Base-by-base conservation (phyloP, 2,888 invertebrate genomes). In the Euzophera pinguis region DNA sequence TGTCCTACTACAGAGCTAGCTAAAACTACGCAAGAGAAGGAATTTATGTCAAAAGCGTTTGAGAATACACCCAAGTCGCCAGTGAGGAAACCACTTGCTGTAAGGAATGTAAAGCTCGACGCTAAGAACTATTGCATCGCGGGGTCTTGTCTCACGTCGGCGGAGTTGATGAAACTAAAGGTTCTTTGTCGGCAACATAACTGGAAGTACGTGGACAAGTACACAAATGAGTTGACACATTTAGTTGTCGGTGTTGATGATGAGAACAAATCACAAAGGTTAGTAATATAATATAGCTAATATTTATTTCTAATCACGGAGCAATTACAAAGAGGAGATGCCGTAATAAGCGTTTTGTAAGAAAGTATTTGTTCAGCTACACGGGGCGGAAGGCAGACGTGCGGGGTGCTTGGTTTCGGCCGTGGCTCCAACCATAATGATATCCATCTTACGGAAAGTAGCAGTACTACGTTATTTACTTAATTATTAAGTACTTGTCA, bases 231-330 rank as follows among this genome's bases (percentile, higher is more conserved):
- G 7, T 53, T 90, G 52, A 88, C 90, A 3, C 91, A 91, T 73
- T 67, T 91, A 38, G 81, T 91, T 47, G 87, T 90, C 6, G 71
- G 77, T 37, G 86, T 87, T 4, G 88, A 90, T 63, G 80, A 85
- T 9, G 80, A 85, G 50, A 84, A 82, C 34, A 80, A 69, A 57
- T 77, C 86, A 7, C 81, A 87, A 63, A 81, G 91, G 90, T 90
- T 22, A 5, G 22, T 22, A 22, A 3, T 22, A 22, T 5, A 22
- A 22, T 22, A 2, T 4, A 34, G n/a, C n/a, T n/a, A n/a, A n/a
- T n/a, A n/a, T n/a, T n/a, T n/a, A n/a, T n/a, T n/a, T n/a, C n/a
- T n/a, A n/a, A n/a, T n/a, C n/a, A n/a, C n/a, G n/a, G n/a, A n/a
- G n/a, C n/a, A n/a, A n/a, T n/a, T n/a, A n/a, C n/a, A n/a, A n/a